Conservation (phyloP, 2,797 vertebrate species). For the Halcyon chelicuti region DNA sequence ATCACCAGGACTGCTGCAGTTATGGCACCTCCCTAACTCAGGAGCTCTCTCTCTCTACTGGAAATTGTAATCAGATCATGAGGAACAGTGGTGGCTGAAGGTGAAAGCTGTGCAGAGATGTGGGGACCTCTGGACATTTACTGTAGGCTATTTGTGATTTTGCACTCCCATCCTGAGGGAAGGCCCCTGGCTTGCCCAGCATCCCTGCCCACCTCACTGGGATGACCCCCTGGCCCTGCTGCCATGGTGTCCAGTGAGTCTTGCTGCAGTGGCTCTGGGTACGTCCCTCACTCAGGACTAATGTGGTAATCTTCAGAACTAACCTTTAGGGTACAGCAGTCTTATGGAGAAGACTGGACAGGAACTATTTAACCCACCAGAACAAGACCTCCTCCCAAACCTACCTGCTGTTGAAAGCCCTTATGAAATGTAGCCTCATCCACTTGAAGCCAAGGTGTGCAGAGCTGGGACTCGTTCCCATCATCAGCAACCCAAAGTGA, state of each 20-base stretch:
- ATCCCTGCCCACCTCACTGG: not conserved
- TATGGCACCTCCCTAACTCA: not conserved
- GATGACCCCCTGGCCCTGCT: not conserved
- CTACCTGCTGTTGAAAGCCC: fast-evolving
- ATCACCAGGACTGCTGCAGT: not conserved
- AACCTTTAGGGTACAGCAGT: not conserved
- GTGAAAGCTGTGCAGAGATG: not conserved
- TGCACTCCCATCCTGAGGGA: not conserved
- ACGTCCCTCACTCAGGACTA: not conserved
- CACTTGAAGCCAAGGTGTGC: fast-evolving
- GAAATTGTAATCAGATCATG: not conserved
- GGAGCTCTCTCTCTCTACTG: not conserved
- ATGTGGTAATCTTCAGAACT: not conserved
- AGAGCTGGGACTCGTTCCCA: not conserved
- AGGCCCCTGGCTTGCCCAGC: not conserved
- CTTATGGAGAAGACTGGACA: not conserved
- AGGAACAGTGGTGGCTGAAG: not conserved
- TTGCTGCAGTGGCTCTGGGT: not conserved
- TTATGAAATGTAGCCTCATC: not conserved
- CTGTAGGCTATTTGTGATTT: not conserved
- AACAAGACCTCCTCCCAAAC: not conserved
- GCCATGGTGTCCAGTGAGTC: fast-evolving
- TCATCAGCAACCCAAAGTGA: not conserved
- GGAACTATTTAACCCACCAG: not conserved
- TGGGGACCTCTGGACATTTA: not conserved